Evolutionary conservation across 2,113 vertebrate genomes (phyloP), one percentile per base, ranked within the genome.

Genomic region (Garra rufa): DNA sequence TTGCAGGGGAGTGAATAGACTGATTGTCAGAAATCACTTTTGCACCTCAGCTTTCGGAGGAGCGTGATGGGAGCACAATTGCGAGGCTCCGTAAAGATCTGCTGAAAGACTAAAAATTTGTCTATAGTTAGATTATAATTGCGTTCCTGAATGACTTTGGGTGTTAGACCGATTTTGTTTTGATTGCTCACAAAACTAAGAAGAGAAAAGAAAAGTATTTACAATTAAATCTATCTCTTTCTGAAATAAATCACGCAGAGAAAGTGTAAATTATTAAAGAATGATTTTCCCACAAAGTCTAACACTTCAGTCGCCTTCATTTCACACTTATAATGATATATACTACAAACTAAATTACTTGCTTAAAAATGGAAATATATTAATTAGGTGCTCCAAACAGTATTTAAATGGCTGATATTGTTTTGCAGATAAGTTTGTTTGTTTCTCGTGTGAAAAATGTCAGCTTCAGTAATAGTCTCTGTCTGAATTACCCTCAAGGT

Each of bases 11-110:
- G 57, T 57, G 74, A 91, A 89, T 77, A 86, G 86, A 86, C 89
- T 88, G 90, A 92, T 90, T 80, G 88, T 88, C 88, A 52, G 86
- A 88, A 88, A 90, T 91, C 89, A 91, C 86, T 76, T 87, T 63
- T 75, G 24, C 71, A 76, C 84, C 87, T 86, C 87, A 70, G 55
- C 44, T 38, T 79, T 69, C 55, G 44, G 83, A 44, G 9, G 70
- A 21, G 44, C 0, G 19, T 57, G 52, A n/a, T 10, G 21, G 52
- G 52, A 57, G 81, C 21, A 71, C 69, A 82, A 24, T n/a, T 63
- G 48, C 50, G 30, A 44, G n/a, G 41, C 5, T 63, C 24, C 14
- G 24, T 17, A 78, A 61, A 61, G 30, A 26, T 41, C 52, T 55
- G 74, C 28, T 57, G 75, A 14, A 44, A 61, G 55, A 80, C 2